Base-by-base conservation (phyloP, 2,113 vertebrate species). In the Sinocyclocheilus anshuiensis region DNA sequence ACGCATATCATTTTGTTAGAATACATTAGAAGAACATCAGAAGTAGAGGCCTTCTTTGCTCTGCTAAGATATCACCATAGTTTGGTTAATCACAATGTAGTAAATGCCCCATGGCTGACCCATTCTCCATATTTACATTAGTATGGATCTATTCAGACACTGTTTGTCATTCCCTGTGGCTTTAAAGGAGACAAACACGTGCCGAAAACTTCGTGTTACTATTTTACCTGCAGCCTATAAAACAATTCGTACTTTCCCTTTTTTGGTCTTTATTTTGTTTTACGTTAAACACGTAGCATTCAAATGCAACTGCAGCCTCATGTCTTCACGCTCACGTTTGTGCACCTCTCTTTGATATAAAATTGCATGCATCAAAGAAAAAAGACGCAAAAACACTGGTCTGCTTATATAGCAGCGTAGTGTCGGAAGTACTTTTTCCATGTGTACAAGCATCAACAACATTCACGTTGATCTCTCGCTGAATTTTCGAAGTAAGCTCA, bases 31-130 rank as follows among this genome's bases (percentile, higher is more conserved):
- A 22, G 33, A 77, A 61, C 57, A 61, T 39, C 22, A 15, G 22
- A 59, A n/a, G 59, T n/a, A 65, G n/a, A 81, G 79, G 79, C 79
- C 79, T 81, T 48, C 13, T 24, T 81, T 18, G 7, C 39, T 81
- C 9, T 65, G 53, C 4, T 36, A 33, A 79, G 33, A 61, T 24
- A 15, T 22, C 57, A 45, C n/a, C 55, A 80, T n/a, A n/a, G 55
- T 81, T 81, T 81, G 36, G 36, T 48, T 20, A 18, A 45, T 67
- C 39, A 65, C 24, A 81, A 61, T 42, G 33, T 22, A 39, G 63
- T 20, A 36, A 79, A 63, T 39, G 20, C 77, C 53, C 24, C 29
- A 78, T 22, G 16, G 26, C 75, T 77, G 50, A 33, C 77, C 9
- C 6, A 42, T 42, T 80, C 57, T 79, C 55, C 15, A 48, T 48